Base-by-base conservation (phyloP, 2,113 vertebrate species). In the Mormoops blainvillei region DNA sequence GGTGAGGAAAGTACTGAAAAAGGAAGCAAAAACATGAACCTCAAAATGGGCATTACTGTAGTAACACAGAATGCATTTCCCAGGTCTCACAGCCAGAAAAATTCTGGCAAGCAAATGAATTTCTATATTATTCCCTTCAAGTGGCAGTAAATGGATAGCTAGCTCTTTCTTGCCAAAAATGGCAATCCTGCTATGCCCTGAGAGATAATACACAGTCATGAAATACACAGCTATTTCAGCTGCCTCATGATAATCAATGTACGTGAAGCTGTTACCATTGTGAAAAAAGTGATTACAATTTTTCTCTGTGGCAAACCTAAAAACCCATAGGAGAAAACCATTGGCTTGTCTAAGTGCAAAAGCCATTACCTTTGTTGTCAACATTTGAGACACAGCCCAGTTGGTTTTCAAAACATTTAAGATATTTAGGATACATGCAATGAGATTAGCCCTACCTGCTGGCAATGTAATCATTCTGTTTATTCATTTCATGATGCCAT, bases 111-210 rank as follows among this genome's bases (percentile, higher is more conserved):
- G 67, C 45, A 89, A 54, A 96, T 97, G 13, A 92, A 92, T 96
- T 95, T 96, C 85, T 93, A 38, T 95, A 97, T 97, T 96, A 97
- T 90, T 95, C 76, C 45, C 93, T 96, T 96, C 97, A 98, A 97
- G 93, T 97, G 90, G 70, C 71, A 54, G 41, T 94, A 74, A 93
- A 95, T 97, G 88, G 93, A 45, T 82, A 98, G 87, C 71, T 96
- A 86, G 87, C 93, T 96, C 24, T 94, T 97, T 87, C 93, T 97
- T 84, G 87, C 93, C 91, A 95, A 83, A 86, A 97, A 97, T 95
- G 81, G 81, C 92, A 98, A 95, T 96, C 41, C 91, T 93, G 16
- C 18, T 67, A 96, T 98, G 74, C 88, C 96, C 95, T 97, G 58
- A 88, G 84, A 97, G 96, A 98, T 98, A 98, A 97, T 94, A 89